These are phyloP conservation scores for Brachionus rubens DNA, from an alignment of 1,140 invertebrate species.

Conservation along the genomic window DNA sequence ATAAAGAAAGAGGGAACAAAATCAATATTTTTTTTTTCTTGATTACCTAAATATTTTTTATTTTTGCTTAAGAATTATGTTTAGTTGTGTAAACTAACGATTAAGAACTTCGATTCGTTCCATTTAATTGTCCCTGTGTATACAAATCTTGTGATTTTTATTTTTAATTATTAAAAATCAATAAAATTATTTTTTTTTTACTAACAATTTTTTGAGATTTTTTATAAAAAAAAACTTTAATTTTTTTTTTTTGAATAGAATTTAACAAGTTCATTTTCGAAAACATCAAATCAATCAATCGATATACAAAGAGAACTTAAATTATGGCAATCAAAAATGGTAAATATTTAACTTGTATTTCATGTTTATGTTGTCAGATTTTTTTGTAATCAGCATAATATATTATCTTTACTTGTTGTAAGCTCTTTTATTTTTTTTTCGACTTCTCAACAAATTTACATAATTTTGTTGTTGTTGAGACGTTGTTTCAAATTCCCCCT, in stretches of 20 bases:
- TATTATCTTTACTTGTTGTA: neutral
- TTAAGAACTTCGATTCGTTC: too few species aligned
- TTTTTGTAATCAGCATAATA: neutral
- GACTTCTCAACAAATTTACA: too few species aligned
- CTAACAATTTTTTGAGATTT: neutral
- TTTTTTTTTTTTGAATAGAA: slow-evolving; percentile 35
- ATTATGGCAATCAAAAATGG: slow-evolving; percentile 47
- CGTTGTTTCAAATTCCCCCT: too few species aligned
- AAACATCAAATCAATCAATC: slow-evolving; percentile 45
- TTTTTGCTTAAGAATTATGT: too few species aligned
- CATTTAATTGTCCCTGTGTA: too few species aligned
- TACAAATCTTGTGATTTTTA: too few species aligned
- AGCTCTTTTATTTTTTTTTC: neutral
- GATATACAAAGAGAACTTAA: slow-evolving; percentile 46
- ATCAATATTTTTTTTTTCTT: too few species aligned
- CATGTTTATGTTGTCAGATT: neutral
- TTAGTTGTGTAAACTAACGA: too few species aligned
- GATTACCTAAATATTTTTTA: too few species aligned
- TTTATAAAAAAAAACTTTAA: neutral
- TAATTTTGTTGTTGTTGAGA: too few species aligned
- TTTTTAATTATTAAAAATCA: too few species aligned
- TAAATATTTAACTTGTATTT: slow-evolving; percentile 33
- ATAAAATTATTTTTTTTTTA: slow-evolving; percentile 8
- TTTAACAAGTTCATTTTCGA: slow-evolving; percentile 32
- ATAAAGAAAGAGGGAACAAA: too few species aligned